A percentile compares a stretch with the other conserved stretches of the same genome.
phyloP scores from a whole-genome alignment of 2,797 vertebrate genomes.

The Chelmon rostratus region DNA sequence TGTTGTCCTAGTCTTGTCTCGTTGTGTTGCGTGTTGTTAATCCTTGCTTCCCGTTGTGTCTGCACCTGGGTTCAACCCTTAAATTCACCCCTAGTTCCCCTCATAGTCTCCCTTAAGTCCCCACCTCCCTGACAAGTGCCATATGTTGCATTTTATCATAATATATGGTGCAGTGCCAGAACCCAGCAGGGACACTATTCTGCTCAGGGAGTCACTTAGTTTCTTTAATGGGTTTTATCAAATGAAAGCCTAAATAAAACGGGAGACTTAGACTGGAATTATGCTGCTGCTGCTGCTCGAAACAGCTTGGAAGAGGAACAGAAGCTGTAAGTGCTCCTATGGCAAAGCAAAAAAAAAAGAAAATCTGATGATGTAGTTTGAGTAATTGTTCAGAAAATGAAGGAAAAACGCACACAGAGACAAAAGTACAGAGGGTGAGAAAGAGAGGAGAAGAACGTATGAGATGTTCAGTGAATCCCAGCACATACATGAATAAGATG shows the following conservation, averaged over 20 bases:
- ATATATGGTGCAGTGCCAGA: slow-evolving; percentile 5
- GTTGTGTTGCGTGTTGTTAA: too few relatives aligned
- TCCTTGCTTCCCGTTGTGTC: too few relatives aligned
- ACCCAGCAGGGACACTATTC: neutral
- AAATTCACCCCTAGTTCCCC: too few relatives aligned
- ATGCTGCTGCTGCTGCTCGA: slow-evolving; percentile 13
- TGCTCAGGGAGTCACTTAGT: slow-evolving; percentile 9
- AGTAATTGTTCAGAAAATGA: slow-evolving; percentile 35
- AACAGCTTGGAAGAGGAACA: slow-evolving; percentile 10
- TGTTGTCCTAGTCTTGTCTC: too few relatives aligned
- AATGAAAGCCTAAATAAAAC: slow-evolving; percentile 39
- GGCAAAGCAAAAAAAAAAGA: neutral
- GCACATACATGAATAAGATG: neutral
- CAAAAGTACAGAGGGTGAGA: neutral
- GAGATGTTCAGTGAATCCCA: neutral
- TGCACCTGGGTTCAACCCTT: too few relatives aligned
- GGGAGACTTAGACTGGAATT: neutral
- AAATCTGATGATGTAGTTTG: slow-evolving; percentile 13
- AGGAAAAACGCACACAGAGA: neutral
- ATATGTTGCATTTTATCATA: neutral
- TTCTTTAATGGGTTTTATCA: slow-evolving; percentile 53
- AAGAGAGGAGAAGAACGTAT: neutral
- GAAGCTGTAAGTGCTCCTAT: slow-evolving; percentile 3
- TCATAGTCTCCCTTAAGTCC: too few relatives aligned
- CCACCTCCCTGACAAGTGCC: too few relatives aligned